Percentiles rank a stretch among this genome's conserved stretches.
Conservation (phyloP, 2,888 invertebrate genomes). For the Mechanitis messenoides region DNA sequence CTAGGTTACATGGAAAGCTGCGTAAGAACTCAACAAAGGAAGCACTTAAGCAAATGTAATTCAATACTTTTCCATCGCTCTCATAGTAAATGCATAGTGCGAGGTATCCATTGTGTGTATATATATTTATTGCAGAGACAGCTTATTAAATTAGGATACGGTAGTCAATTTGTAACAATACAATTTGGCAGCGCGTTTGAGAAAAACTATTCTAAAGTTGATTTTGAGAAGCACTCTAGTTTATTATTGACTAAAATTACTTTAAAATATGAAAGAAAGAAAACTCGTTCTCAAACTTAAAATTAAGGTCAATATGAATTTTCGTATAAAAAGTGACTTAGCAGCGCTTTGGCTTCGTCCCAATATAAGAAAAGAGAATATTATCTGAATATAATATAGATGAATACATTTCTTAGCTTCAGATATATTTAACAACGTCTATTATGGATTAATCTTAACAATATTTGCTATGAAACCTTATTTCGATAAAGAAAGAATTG, state of each 20-base stretch:
- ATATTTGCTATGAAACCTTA: too few species aligned
- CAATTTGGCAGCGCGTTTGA: neutral
- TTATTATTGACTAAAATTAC: constrained; percentile 1
- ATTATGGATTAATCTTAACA: too few species aligned
- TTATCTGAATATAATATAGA: constrained; percentile 18
- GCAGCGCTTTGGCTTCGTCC: constrained; percentile 12
- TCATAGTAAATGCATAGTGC: neutral
- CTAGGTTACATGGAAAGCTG: neutral
- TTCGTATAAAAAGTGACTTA: constrained; percentile 11
- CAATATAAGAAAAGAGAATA: constrained; percentile 15
- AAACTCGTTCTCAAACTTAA: constrained; percentile 1
- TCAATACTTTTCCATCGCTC: neutral
- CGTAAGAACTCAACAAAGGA: neutral
- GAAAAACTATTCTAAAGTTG: neutral
- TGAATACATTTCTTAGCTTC: constrained; percentile 9
- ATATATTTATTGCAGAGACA: neutral
- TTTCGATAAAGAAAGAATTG: too few species aligned
- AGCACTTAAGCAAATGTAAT: neutral
- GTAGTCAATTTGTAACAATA: constrained; percentile 1
- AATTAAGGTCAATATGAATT: constrained; percentile 14
- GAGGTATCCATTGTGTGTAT: neutral
- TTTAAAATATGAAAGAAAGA: neutral
- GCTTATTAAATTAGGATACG: constrained; percentile 2
- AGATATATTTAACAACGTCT: neutral
- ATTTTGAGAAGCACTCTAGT: neutral